Percentiles rank a stretch among this genome's conserved stretches.
These are phyloP conservation scores for Amiota minor DNA, from an alignment of 2,888 invertebrate species.

Conservation along the genomic window DNA sequence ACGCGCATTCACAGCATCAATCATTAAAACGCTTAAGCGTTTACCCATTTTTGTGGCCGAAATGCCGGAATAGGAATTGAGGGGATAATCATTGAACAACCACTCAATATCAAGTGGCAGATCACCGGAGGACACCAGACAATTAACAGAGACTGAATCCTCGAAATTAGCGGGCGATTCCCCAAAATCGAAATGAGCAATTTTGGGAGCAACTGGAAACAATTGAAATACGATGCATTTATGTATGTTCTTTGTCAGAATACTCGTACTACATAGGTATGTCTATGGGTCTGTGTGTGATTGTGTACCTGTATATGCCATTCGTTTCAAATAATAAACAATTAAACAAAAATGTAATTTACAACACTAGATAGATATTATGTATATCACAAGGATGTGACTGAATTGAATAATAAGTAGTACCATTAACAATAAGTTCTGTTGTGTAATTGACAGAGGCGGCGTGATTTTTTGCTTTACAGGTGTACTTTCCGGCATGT, in stretches of 20 bases:
- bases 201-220: slow-evolving; percentile 83
- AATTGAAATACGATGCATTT: not conserved
- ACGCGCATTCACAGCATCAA: slow-evolving; percentile 78
- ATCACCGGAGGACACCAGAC: slow-evolving; percentile 84
- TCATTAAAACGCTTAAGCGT: slow-evolving; percentile 78
- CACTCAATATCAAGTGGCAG: slow-evolving; percentile 83
- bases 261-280: no score
- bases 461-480: slow-evolving; percentile 82
- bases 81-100: slow-evolving; percentile 76
- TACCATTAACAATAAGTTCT: slow-evolving; percentile 82
- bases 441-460: slow-evolving; percentile 81
- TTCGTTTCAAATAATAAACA: no score
- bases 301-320: no score
- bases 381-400: no score
- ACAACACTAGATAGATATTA: no score
- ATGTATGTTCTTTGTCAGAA: not conserved
- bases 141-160: slow-evolving; percentile 81
- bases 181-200: slow-evolving; percentile 82
- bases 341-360: no score
- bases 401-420: not conserved
- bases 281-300: not conserved
- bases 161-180: slow-evolving; percentile 75
- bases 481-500: slow-evolving; percentile 84
- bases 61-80: slow-evolving; percentile 74
- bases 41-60: slow-evolving; percentile 74